These are phyloP conservation scores for Drosophila santomea DNA, from an alignment of 1,140 invertebrate species.

Conservation along the genomic window DNA sequence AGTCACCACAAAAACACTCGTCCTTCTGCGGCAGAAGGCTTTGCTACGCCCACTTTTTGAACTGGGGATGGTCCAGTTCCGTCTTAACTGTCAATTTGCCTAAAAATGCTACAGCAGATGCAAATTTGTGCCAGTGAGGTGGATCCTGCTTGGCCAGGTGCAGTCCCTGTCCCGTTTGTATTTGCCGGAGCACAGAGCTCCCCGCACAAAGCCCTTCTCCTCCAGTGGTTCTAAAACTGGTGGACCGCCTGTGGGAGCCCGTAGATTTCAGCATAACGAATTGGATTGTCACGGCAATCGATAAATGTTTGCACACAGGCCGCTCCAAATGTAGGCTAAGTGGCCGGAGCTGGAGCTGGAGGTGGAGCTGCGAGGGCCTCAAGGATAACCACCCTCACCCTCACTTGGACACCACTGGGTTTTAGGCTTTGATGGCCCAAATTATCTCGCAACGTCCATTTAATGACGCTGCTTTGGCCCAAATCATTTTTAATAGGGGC, in stretches of 20 bases:
- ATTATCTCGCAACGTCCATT: not conserved
- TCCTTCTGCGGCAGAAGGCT: conserved; percentile 12
- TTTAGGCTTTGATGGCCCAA: not conserved
- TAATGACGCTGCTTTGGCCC: not conserved
- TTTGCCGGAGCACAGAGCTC: conserved; percentile 24
- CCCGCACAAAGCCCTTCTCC: conserved; percentile 7
- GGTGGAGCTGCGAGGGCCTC: conserved; percentile 8
- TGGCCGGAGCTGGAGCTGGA: conserved; percentile 26
- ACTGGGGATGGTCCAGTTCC: conserved; percentile 26
- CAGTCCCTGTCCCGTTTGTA: conserved; percentile 13
- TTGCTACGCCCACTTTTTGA: conserved; percentile 5
- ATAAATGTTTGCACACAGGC: conserved; percentile 55
- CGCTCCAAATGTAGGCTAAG: conserved; percentile 69
- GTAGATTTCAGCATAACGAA: conserved; percentile 76
- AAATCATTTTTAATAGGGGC: not conserved
- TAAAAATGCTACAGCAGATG: conserved; percentile 63
- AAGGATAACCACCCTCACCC: not conserved
- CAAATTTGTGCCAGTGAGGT: conserved; percentile 34
- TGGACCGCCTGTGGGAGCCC: conserved; percentile 36
- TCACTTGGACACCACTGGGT: conserved; percentile 21
- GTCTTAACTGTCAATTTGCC: conserved; percentile 72
- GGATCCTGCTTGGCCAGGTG: conserved; percentile 7
- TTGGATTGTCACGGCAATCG: conserved; percentile 34
- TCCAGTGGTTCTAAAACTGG: not conserved
- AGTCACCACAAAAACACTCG: conserved; percentile 9